Conservation (phyloP, 2,888 invertebrate genomes). For the Pyrrhosoma nymphula region DNA sequence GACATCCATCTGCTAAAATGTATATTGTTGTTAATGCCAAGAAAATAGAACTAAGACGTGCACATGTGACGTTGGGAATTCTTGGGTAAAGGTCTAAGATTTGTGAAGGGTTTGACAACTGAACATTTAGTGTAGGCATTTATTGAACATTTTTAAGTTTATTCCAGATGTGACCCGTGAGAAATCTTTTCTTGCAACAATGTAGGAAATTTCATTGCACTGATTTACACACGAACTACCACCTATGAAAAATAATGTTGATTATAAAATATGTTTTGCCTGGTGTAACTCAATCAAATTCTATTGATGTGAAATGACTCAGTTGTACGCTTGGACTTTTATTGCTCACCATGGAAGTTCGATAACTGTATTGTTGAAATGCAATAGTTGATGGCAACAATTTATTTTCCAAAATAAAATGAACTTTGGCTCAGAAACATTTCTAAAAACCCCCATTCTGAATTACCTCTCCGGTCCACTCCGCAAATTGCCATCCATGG, state of each 20-base stretch:
- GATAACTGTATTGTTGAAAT: neutral
- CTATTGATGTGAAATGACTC: no score
- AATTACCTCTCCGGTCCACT: no score
- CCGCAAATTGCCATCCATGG: no score
- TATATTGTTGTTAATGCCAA: conserved; percentile 1
- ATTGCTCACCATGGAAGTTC: neutral
- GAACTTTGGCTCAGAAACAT: no score
- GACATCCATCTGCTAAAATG: conserved; percentile 1
- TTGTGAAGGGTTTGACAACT: neutral
- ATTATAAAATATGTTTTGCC: no score
- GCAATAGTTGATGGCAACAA: neutral
- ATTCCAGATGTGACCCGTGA: neutral
- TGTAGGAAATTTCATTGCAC: no score
- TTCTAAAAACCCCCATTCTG: no score
- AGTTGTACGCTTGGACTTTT: neutral
- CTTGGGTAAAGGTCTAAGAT: no score
- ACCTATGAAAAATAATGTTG: no score
- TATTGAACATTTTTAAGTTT: neutral
- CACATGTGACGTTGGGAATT: neutral
- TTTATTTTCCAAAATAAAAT: neutral
- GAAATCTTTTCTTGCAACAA: no score
- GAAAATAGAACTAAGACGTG: conserved; percentile 7
- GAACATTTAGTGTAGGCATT: neutral
- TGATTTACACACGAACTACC: no score
- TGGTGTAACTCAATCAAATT: no score